Base-by-base conservation (phyloP, 2,113 vertebrate genomes). In the Stomatorhinus ivindoensis region DNA sequence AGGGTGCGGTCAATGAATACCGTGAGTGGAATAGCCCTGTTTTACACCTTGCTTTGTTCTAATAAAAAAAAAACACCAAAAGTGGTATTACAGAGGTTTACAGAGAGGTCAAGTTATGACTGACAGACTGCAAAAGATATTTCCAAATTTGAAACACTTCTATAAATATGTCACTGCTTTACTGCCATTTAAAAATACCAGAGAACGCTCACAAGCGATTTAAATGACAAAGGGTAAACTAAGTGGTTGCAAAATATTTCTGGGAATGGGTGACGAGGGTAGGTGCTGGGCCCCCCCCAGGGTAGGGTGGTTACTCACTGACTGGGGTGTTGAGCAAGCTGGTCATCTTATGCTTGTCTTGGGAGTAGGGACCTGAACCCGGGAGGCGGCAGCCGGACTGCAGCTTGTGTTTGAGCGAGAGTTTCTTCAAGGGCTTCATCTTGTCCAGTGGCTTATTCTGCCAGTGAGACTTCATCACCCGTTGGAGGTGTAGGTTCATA, bases 361-460 rank as follows among this genome's bases (percentile, higher is more conserved):
- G 97, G 92, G 91, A 89, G 65, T 31, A 88, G 87, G 87, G 44
- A 51, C 88, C 73, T 3, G 96, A 90, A 93, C 97, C 97, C 9
- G 95, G 89, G 51, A 96, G 93, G 55, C 93, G 93, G 92, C 93
- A 92, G 89, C 95, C 92, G 91, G 95, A 55, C 90, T 94, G 92
- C 89, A 95, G 91, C 93, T 94, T 97, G 93, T 96, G 96, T 93
- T 97, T 97, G 53, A 97, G 93, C 0, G 95, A 94, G 87, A 96
- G 93, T 94, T 97, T 97, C 92, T 97, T 97, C 90, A 95, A 94
- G 94, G 96, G 69, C 93, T 96, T 97, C 15, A 95, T 94, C 89
- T 97, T 97, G 93, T 97, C 96, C 13, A 96, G 96, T 91, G 96
- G 95, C 89, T 97, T 97, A 92, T 96, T 96, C 93, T 97, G 97